A percentile compares a stretch with the other conserved stretches of the same genome.
phyloP scores from a whole-genome alignment of 2,888 invertebrate genomes.

The Mantis religiosa region DNA sequence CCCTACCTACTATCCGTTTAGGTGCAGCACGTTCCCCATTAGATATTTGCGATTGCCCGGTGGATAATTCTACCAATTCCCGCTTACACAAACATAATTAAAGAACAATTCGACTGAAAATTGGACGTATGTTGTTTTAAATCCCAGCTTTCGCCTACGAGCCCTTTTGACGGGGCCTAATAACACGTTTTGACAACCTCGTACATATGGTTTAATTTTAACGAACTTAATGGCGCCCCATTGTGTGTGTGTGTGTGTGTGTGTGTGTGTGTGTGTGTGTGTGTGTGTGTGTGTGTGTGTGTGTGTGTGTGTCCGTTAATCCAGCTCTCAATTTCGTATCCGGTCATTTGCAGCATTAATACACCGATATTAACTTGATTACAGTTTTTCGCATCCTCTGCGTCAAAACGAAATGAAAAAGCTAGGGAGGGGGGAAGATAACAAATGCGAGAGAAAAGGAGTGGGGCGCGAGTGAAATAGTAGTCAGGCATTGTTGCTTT shows the following conservation, averaged over 20 bases:
- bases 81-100: neutral
- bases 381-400: neutral
- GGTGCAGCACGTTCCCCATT: neutral
- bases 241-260: neutral
- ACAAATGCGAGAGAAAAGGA: neutral
- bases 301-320: neutral
- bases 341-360: neutral
- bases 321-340: neutral
- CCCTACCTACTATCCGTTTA: neutral
- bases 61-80: neutral
- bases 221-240: neutral
- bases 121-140: neutral
- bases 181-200: neutral
- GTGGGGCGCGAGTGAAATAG: neutral
- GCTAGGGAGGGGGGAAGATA: neutral
- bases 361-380: neutral
- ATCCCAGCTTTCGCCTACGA: neutral
- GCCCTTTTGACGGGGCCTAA: neutral
- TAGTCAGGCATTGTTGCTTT: neutral
- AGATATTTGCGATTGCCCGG: neutral
- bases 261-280: neutral
- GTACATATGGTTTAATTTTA: neutral
- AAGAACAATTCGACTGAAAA: neutral
- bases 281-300: neutral
- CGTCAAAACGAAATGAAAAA: neutral